Evolutionary conservation across 2,797 vertebrate genomes (phyloP).

Genomic region (Spinibarbus caldwelli): DNA sequence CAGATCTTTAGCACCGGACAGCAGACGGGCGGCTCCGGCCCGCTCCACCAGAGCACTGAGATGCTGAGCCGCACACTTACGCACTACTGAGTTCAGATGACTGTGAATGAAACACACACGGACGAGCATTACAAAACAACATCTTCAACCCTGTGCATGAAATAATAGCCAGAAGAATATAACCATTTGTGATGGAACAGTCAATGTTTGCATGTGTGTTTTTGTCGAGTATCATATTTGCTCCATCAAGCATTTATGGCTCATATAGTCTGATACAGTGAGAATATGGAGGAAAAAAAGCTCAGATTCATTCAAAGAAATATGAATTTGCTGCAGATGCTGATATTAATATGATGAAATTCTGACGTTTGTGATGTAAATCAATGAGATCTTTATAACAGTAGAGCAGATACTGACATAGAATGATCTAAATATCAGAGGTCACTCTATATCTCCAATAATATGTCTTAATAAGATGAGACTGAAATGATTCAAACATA

Average conservation of each 20-base stretch:
- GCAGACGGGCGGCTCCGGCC: constrained; percentile 82
- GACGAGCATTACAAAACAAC: not conserved
- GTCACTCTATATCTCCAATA: too few species aligned
- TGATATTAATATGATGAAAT: not conserved
- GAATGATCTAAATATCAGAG: too few species aligned
- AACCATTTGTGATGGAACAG: too few species aligned
- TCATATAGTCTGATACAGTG: not conserved
- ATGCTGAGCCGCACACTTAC: constrained; percentile 89
- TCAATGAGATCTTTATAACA: too few species aligned
- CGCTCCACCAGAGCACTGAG: constrained; percentile 81
- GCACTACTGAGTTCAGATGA: constrained; percentile 87
- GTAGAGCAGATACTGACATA: too few species aligned
- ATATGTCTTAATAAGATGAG: too few species aligned
- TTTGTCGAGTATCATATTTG: too few species aligned
- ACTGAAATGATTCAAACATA: too few species aligned
- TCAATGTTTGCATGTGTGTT: too few species aligned
- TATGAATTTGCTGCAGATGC: not conserved
- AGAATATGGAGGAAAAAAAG: not conserved
- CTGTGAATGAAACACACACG: constrained; percentile 66
- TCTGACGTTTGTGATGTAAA: too few species aligned
- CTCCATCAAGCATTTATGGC: too few species aligned
- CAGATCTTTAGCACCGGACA: constrained; percentile 81
- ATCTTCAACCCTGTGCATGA: too few species aligned
- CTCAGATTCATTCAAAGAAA: not conserved
- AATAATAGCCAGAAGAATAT: not conserved